A percentile compares a stretch with the other conserved stretches of the same genome.
These are phyloP conservation scores for Saccopteryx leptura DNA, from an alignment of 2,113 vertebrate genomes.

Conservation along the genomic window DNA sequence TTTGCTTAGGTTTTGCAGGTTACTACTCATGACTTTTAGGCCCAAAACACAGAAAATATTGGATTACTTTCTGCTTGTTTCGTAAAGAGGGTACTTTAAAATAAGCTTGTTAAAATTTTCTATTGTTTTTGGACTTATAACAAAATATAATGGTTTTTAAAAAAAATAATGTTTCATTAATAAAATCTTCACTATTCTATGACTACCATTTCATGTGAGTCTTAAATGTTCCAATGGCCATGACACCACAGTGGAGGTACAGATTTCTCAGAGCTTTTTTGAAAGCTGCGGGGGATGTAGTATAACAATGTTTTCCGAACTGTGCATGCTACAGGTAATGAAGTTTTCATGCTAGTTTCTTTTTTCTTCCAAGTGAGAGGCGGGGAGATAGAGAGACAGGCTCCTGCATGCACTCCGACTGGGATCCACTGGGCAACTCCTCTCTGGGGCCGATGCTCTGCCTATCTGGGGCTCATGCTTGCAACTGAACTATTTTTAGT, in stretches of 20 bases:
- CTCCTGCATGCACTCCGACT: too few relatives aligned
- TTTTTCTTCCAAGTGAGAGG: too few relatives aligned
- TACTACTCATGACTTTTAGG: not conserved
- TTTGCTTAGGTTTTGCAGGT: not conserved
- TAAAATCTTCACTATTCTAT: not conserved
- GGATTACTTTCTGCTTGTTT: not conserved
- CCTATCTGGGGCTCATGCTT: too few relatives aligned
- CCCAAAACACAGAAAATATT: not conserved
- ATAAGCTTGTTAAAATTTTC: constrained; percentile 17
- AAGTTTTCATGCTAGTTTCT: not conserved
- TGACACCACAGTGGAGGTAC: not conserved
- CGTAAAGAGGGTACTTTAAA: not conserved
- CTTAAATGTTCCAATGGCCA: not conserved
- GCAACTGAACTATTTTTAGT: too few relatives aligned
- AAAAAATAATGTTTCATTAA: constrained; percentile 16
- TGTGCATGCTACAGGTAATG: not conserved
- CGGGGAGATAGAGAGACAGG: too few relatives aligned
- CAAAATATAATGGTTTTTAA: not conserved
- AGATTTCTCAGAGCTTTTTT: not conserved
- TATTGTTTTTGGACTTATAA: not conserved
- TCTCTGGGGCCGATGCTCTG: too few relatives aligned
- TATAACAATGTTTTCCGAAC: not conserved
- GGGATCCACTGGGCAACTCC: too few relatives aligned
- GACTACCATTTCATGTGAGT: not conserved
- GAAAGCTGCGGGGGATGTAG: not conserved